Evolutionary conservation across 2,797 vertebrate species (phyloP), one percentile per base, ranked within the genome.

Genomic region (Sphaeramia orbicularis): DNA sequence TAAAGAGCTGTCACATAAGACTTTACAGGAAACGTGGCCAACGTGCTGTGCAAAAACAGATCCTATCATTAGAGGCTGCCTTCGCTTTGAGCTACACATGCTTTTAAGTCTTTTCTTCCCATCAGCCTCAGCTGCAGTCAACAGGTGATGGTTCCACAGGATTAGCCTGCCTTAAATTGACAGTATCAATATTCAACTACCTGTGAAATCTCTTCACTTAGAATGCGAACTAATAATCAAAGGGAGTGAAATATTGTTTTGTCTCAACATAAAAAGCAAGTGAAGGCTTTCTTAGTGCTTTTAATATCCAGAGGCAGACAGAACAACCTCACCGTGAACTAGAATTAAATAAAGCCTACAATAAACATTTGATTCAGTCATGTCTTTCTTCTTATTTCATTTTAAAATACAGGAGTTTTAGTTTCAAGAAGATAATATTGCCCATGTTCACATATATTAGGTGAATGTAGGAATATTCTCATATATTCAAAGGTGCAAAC

Each of bases 81-180:
- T 43, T 81, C 35, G 70, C 87, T 93, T 90, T 92, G 90, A 92
- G 88, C 78, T 56, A 74, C 68, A 57, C 73, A 68, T 52, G 69
- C 89, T 92, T 92, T 91, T 78, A 92, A 89, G 82, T 87, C 84
- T 24, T 72, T 66, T 76, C 68, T 79, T 83, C 75, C 71, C 70
- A 52, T 56, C 42, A 30, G 57, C 64, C 66, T 71, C 70, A 49
- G 15, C 71, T n/a, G 59, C 75, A 81, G 81, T 85, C 88, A 89
- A 91, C 90, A 91, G 90, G 91, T 92, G 90, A 85, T 84, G 76
- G 78, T 77, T 86, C 80, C 64, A 83, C 84, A 90, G 91, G 86
- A 86, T 71, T 64, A 81, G 74, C 56, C 56, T 24, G 49, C 53
- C 50, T 66, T 68, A 80, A 81, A 81, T 73, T 71, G 58, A 75